These are phyloP conservation scores for Meda fulgida DNA, from an alignment of 2,797 vertebrate species.

Conservation along the genomic window DNA sequence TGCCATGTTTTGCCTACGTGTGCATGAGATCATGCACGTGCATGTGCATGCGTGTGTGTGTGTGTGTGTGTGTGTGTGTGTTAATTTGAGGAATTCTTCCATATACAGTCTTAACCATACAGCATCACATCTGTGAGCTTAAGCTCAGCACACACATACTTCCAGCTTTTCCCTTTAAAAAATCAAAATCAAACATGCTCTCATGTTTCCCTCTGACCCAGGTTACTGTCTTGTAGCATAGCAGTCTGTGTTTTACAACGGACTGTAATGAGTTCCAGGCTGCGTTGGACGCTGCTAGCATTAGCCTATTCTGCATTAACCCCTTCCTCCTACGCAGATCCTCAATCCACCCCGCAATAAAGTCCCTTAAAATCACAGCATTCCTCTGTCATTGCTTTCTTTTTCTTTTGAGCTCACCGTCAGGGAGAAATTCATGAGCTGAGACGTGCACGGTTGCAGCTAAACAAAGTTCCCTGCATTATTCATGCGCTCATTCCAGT, in stretches of 20 bases:
- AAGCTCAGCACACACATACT: neutral
- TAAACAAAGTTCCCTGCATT: slow-evolving; percentile 57
- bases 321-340: slow-evolving; percentile 16
- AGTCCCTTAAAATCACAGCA: neutral
- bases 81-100: slow-evolving; percentile 17
- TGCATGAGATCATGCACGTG: neutral
- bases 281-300: slow-evolving; percentile 37
- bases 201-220: slow-evolving; percentile 20
- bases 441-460: slow-evolving; percentile 36
- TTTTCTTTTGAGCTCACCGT: slow-evolving; percentile 13
- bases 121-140: slow-evolving; percentile 20
- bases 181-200: slow-evolving; percentile 36
- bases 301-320: slow-evolving; percentile 49
- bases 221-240: slow-evolving; percentile 38
- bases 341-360: neutral
- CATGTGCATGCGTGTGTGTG: slow-evolving; percentile 34
- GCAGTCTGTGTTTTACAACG: slow-evolving; percentile 37
- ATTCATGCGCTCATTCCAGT: slow-evolving; percentile 56
- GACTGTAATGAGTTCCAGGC: slow-evolving; percentile 59
- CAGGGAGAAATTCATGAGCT: slow-evolving; percentile 34
- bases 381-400: slow-evolving; percentile 16
- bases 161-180: neutral
- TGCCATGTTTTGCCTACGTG: slow-evolving; percentile 30
- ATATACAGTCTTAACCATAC: slow-evolving; percentile 1
- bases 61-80: slow-evolving; percentile 40